Evolutionary conservation across 2,113 vertebrate genomes (phyloP).

Genomic region (Paratilapia polleni): DNA sequence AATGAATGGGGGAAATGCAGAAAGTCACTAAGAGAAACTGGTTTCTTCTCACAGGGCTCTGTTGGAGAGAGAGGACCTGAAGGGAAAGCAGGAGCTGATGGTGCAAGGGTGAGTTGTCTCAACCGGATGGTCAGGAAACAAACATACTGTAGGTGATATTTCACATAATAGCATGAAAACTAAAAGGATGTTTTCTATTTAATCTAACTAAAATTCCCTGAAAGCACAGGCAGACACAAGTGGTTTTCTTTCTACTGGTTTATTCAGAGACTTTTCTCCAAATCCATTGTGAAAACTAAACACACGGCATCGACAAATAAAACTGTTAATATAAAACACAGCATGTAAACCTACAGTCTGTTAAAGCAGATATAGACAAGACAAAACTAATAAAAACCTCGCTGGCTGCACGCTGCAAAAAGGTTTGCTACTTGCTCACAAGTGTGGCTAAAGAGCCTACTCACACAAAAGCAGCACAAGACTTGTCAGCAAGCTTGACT

Average conservation of each 20-base stretch:
- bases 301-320: not conserved
- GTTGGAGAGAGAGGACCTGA: slow-evolving; percentile 89
- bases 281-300: not conserved
- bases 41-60: slow-evolving; percentile 81
- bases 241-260: not conserved
- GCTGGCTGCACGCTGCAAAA: not conserved
- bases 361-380: not conserved
- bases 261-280: not conserved
- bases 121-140: not conserved
- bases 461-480: too few relatives aligned
- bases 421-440: too few relatives aligned
- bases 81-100: slow-evolving; percentile 93
- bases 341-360: not conserved
- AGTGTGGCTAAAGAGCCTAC: too few relatives aligned
- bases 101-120: slow-evolving; percentile 87
- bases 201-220: not conserved
- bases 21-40: not conserved
- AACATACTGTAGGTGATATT: not conserved
- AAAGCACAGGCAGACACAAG: not conserved
- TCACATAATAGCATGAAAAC: too few relatives aligned
- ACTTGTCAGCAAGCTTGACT: too few relatives aligned
- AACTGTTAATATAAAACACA: not conserved
- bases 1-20: not conserved
- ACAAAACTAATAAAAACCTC: not conserved
- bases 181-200: not conserved